Conservation (phyloP, 2,113 vertebrate species). For the Neomonachus schauinslandi region DNA sequence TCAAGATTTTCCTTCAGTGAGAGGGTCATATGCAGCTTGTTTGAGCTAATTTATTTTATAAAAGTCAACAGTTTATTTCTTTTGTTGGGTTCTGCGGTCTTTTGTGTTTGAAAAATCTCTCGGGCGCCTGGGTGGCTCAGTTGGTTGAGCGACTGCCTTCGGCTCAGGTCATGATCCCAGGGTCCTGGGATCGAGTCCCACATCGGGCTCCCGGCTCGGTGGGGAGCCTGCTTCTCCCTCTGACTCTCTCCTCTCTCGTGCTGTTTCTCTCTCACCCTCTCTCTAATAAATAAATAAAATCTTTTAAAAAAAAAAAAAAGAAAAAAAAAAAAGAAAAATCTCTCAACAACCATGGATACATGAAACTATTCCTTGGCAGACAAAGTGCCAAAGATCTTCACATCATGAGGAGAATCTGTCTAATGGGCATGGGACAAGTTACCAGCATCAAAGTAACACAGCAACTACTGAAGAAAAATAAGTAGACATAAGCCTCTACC, state of each 20-base stretch:
- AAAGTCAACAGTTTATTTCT: not conserved
- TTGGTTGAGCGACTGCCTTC: no score
- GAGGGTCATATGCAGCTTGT: not conserved
- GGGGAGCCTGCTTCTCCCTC: no score
- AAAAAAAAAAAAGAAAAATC: conserved; percentile 6
- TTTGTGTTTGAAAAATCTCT: not conserved
- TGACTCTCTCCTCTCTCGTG: no score
- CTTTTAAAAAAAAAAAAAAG: no score
- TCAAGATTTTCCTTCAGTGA: not conserved
- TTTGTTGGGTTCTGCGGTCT: not conserved
- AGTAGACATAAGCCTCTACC: not conserved
- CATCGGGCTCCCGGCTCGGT: no score
- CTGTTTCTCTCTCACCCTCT: no score
- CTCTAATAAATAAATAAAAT: no score
- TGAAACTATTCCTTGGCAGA: not conserved
- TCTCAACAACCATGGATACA: not conserved
- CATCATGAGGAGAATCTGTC: not conserved
- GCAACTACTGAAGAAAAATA: not conserved
- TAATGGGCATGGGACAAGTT: not conserved
- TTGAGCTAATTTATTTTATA: not conserved
- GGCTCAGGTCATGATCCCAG: no score
- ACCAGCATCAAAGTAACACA: not conserved
- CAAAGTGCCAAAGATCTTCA: not conserved
- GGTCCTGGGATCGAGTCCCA: no score
- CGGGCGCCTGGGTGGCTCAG: no score